phyloP scores from a whole-genome alignment of 2,797 vertebrate species.

The Rhabdomys pumilio region DNA sequence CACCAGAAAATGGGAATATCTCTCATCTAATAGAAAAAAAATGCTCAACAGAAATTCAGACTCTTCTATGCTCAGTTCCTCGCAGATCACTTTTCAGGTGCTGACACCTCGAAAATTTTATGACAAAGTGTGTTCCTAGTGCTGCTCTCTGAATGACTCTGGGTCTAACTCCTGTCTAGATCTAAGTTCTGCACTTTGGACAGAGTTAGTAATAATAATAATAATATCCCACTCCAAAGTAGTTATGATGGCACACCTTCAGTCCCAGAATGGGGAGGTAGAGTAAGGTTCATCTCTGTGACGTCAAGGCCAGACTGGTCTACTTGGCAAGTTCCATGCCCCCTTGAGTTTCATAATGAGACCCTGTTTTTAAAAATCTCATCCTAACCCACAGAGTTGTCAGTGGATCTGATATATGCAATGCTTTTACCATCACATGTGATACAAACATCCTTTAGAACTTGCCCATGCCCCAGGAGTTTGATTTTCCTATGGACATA shows the following conservation, averaged over 20 bases:
- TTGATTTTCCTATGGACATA: not conserved
- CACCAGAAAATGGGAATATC: not conserved
- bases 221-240: not conserved
- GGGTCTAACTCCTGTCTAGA: not conserved
- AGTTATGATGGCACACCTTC: not conserved
- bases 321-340: not conserved
- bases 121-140: accelerated
- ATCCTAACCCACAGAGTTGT: not conserved
- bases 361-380: not conserved
- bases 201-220: not conserved
- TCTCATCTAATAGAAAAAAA: not conserved
- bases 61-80: not conserved
- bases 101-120: not conserved
- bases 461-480: not conserved
- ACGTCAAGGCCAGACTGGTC: not conserved
- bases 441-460: not conserved
- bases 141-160: not conserved
- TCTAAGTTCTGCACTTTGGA: not conserved
- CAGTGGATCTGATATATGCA: not conserved
- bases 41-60: not conserved
- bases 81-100: not conserved
- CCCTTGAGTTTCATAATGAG: not conserved
- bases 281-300: not conserved
- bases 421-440: not conserved
- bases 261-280: too few relatives aligned